Base-by-base conservation (phyloP, 2,113 vertebrate genomes). In the Thryonomys swinderianus region DNA sequence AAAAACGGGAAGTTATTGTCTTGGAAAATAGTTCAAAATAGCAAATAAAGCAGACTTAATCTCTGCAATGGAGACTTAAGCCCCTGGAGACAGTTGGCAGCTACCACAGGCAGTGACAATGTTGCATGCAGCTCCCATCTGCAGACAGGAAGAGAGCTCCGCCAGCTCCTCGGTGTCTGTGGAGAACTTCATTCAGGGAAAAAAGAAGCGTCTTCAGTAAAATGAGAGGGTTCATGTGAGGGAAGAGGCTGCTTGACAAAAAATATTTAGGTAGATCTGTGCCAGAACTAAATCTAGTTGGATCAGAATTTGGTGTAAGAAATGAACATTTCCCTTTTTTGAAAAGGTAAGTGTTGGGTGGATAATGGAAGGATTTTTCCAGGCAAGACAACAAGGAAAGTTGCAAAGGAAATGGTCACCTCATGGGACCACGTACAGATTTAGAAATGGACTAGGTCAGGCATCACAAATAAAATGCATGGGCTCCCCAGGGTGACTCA, bases 171-270 rank as follows among this genome's bases (percentile, higher is more conserved):
- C 7, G 2, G 14, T 81, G 51, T n/a, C 4, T 25, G 2, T n/a
- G n/a, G 67, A 89, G 84, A 71, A 9, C 62, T 76, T 53, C 32
- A 17, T 55, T 62, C 37, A 55, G n/a, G 27, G 30, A 51, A 6
- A 32, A 76, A 62, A 42, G 37, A 12, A 9, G 10, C 21, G 12
- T 67, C 18, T 62, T 34, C 20, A 67, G 51, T 74, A 37, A 66
- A 64, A 48, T 0, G 13, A 64, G 34, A 37, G 5, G 18, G n/a
- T n/a, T 37, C 0, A 0, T 7, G 1, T 84, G 3, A n/a, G n/a
- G 64, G 67, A 30, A 61, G 34, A 40, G 84, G 32, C 61, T 45
- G 9, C 21, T 73, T 18, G 55, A 66, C 87, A 32, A 89, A 25
- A 16, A 90, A 18, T 18, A 21, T 14, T 62, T 42, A 62, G 88